Conservation (phyloP, 2,888 invertebrate species). For the Hetaerina titia region DNA sequence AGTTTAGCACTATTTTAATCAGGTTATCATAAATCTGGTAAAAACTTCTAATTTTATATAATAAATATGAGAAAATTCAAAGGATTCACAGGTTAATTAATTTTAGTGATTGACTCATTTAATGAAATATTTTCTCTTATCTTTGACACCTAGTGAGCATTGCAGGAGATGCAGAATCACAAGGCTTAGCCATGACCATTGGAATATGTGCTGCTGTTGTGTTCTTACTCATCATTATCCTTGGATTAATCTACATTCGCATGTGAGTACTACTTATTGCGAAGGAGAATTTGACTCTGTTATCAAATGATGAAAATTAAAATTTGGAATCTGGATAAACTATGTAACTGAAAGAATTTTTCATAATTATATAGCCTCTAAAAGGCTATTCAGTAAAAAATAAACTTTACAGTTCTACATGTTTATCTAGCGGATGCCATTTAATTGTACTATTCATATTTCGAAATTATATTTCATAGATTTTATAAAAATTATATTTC, state of each 20-base stretch:
- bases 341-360: too few species aligned
- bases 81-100: too few species aligned
- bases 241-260: slow-evolving; percentile 89
- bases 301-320: background rate
- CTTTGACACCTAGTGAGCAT: slow-evolving; percentile 78
- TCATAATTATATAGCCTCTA: too few species aligned
- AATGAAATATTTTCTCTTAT: slow-evolving; percentile 64
- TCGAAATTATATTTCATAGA: too few species aligned
- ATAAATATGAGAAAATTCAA: background rate
- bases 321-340: background rate
- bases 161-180: slow-evolving; percentile 85
- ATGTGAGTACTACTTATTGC: slow-evolving; percentile 82
- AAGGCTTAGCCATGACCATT: slow-evolving; percentile 88
- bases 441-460: too few species aligned
- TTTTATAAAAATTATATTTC: too few species aligned
- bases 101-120: background rate
- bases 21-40: background rate
- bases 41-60: background rate
- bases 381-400: too few species aligned
- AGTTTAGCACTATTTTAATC: background rate
- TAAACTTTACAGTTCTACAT: too few species aligned
- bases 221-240: slow-evolving; percentile 86
- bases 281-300: too few species aligned
- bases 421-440: too few species aligned
- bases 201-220: slow-evolving; percentile 92